Evolutionary conservation across 2,888 invertebrate genomes (phyloP).

Genomic region (Coleophora flavipennella): DNA sequence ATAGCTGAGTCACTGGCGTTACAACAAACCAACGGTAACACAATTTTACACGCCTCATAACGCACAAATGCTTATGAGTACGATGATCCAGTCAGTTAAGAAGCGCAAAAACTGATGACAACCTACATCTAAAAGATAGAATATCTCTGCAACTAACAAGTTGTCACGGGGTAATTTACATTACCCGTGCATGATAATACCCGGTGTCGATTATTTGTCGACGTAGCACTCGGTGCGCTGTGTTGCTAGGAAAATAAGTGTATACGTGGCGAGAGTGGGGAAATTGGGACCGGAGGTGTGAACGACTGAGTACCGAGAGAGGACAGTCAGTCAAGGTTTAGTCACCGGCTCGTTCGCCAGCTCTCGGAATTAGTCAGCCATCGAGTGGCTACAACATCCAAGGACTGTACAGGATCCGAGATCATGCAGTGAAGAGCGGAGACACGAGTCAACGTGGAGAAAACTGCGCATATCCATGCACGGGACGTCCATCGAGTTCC

Average conservation of each 20-base stretch:
- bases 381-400: neutral
- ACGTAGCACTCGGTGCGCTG: neutral
- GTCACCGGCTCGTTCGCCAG: neutral
- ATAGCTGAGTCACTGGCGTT: no score
- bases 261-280: neutral
- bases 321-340: neutral
- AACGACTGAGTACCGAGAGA: neutral
- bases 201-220: conserved; percentile 5
- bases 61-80: no score
- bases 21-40: no score
- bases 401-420: neutral
- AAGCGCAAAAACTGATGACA: no score
- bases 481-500: neutral
- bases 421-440: neutral
- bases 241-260: neutral
- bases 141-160: no score
- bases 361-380: neutral
- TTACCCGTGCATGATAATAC: neutral
- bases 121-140: no score
- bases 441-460: neutral
- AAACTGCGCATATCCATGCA: neutral
- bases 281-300: neutral
- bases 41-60: no score
- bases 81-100: no score
- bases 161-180: neutral